phyloP scores from a whole-genome alignment of 2,888 invertebrate species.

The Drosophila ustulata region DNA sequence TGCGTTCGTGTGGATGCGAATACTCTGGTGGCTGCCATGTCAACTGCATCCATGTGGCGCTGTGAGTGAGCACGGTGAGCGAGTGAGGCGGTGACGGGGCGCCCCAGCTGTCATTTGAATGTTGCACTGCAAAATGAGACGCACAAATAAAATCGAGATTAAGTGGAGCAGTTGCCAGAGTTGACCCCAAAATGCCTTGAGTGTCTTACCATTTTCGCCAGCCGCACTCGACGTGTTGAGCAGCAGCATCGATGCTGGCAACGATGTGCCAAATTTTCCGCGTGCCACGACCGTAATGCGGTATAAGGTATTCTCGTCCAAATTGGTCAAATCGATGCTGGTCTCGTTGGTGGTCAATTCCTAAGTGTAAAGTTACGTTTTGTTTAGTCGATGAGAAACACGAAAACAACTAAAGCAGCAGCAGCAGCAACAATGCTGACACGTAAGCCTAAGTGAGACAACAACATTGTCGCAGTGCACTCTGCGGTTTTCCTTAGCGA shows the following conservation, averaged over 20 bases:
- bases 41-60: constrained; percentile 92
- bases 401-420: constrained; percentile 29
- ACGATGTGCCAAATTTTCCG: constrained; percentile 91
- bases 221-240: constrained; percentile 87
- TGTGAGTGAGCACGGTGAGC: constrained; percentile 91
- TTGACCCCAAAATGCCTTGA: constrained; percentile 37
- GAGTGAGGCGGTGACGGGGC: constrained; percentile 94
- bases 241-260: constrained; percentile 92
- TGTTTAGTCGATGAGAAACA: constrained; percentile 16
- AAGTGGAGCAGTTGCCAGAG: constrained; percentile 7
- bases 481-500: constrained; percentile 5
- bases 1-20: constrained; percentile 91
- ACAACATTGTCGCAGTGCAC: constrained; percentile 2
- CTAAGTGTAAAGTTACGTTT: constrained; percentile 85
- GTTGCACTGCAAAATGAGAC: constrained; percentile 20
- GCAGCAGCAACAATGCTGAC: constrained; percentile 10
- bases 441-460: constrained; percentile 4
- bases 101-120: constrained; percentile 84
- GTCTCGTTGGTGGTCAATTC: constrained; percentile 90
- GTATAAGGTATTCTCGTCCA: constrained; percentile 90
- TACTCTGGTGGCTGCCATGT: constrained; percentile 95
- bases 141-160: background rate
- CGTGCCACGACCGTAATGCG: constrained; percentile 92
- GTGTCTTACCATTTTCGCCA: constrained; percentile 70
- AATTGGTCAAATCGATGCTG: constrained; percentile 87